A percentile compares a stretch with the other conserved stretches of the same genome.
Evolutionary conservation across 2,797 vertebrate genomes (phyloP).

Genomic region (Sebastiscus tertius): DNA sequence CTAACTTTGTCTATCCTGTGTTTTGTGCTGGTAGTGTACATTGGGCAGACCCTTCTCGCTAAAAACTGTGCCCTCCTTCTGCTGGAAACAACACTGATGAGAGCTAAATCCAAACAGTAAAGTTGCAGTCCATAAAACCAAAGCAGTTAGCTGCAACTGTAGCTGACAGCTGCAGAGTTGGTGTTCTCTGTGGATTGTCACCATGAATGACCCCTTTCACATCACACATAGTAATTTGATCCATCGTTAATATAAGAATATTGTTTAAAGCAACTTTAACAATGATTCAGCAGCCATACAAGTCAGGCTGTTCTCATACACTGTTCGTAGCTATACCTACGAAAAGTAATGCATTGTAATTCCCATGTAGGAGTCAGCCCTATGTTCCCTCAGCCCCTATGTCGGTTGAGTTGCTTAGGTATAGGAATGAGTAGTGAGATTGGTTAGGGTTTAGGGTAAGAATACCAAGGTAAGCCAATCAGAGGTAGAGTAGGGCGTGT

Average conservation of each 20-base stretch:
- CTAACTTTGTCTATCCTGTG: no score
- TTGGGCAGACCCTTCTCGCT: not conserved
- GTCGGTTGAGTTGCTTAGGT: no score
- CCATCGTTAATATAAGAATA: not conserved
- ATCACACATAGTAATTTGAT: not conserved
- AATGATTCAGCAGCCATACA: not conserved
- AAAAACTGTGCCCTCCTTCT: not conserved
- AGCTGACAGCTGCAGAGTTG: not conserved
- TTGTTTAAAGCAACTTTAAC: not conserved
- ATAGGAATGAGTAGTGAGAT: no score
- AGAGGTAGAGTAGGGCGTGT: no score
- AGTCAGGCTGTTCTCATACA: no score
- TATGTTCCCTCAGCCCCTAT: no score
- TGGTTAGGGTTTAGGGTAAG: no score
- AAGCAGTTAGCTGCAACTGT: not conserved
- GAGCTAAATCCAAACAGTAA: not conserved
- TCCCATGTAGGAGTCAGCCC: no score
- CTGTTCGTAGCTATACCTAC: no score
- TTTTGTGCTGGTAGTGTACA: fast-evolving
- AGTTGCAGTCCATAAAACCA: not conserved
- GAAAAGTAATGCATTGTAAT: no score
- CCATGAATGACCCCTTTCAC: not conserved
- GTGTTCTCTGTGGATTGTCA: not conserved
- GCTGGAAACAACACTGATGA: not conserved
- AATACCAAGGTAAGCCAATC: no score